Base-by-base conservation (phyloP, 2,113 vertebrate genomes). In the Pardalotus punctatus region DNA sequence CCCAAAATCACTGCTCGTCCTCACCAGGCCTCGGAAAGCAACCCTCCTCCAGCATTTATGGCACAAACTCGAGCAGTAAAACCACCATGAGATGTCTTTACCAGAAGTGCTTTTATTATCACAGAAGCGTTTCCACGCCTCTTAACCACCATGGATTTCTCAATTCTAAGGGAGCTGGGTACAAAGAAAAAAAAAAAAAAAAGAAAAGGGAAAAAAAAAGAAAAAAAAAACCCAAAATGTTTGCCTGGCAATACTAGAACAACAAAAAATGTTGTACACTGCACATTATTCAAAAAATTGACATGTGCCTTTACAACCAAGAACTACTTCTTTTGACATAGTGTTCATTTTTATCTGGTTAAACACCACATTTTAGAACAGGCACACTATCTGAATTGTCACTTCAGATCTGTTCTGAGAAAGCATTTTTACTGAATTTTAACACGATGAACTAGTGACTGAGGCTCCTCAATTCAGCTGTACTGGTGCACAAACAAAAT, bases 91-190 rank as follows among this genome's bases (percentile, higher is more conserved):
- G 86, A 60, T 23, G 43, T 4, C 67, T 93, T 95, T 80, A 70
- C 47, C 93, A 90, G 67, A 93, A 97, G 82, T 56, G 94, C 93
- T 94, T 97, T 96, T 97, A 96, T 97, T 93, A 95, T 94, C 61
- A 81, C 2, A 83, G 29, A 92, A 90, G 94, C 2, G 33, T 66
- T 88, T 42, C 92, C 94, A 96, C 78, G 69, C 86, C 94, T 88
- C 79, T 51, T 47, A 38, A 53, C 95, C 96, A 95, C 72, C 95
- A 73, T 7, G 57, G 70, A 60, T 86, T 85, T 89, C 77, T 94
- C 93, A 86, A 48, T 91, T 67, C 81, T 67, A 73, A 95, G 62
- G 90, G 60, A 97, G 74, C 81, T 78, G 77, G 20, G 69, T 61
- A 93, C 53, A 62, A 42, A 92, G 79, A 69, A 86, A 84, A 7